phyloP scores from a whole-genome alignment of 1,140 invertebrate genomes.

The Helicoverpa armigera region DNA sequence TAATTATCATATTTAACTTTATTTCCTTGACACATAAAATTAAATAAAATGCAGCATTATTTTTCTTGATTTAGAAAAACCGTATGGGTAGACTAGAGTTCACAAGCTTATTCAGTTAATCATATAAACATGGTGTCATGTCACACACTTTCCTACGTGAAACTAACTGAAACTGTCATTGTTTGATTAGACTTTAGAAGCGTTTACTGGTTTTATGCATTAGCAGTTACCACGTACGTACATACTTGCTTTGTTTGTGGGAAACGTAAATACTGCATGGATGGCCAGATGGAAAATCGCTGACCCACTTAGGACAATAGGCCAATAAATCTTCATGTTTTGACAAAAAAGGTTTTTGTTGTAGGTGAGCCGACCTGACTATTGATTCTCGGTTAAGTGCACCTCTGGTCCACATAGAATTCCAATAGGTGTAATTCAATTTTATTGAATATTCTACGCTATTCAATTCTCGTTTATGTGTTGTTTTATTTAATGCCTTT shows the following conservation, averaged over 20 bases:
- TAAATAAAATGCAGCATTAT: not conserved
- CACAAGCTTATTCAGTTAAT: not conserved
- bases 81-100: no score
- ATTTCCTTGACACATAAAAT: conserved; percentile 11
- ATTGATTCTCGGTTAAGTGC: conserved; percentile 55
- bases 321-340: conserved; percentile 76
- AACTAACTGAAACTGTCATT: conserved; percentile 17
- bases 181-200: conserved; percentile 39
- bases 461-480: conserved; percentile 24
- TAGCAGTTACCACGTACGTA: conserved; percentile 54
- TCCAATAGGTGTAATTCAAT: conserved; percentile 26
- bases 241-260: conserved; percentile 51
- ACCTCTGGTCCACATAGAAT: conserved; percentile 34
- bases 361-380: conserved; percentile 58
- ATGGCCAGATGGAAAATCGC: conserved; percentile 67
- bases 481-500: conserved; percentile 5
- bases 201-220: conserved; percentile 49
- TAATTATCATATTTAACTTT: conserved; percentile 8
- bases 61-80: no score
- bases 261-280: conserved; percentile 59
- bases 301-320: conserved; percentile 79
- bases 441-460: conserved; percentile 34
- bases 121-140: conserved; percentile 6
- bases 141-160: conserved; percentile 19
- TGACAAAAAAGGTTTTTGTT: conserved; percentile 75